These are phyloP conservation scores for Dunckerocampus dactyliophorus DNA, from an alignment of 2,113 vertebrate genomes.

Conservation along the genomic window DNA sequence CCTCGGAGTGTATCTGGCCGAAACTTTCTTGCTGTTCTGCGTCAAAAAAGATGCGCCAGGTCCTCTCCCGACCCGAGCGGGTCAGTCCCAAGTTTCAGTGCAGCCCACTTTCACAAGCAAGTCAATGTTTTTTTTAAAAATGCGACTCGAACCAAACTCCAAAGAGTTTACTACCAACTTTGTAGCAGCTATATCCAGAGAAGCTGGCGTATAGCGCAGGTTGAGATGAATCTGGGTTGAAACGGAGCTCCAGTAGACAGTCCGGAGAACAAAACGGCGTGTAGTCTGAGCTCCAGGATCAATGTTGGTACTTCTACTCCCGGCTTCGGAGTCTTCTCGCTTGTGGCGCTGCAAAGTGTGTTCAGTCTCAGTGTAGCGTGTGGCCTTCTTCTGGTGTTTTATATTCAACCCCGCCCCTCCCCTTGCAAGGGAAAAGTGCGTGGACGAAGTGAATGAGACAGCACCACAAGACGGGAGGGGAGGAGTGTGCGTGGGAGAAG, in stretches of 20 bases:
- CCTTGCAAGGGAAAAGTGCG: constrained; percentile 53
- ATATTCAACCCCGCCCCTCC: constrained; percentile 71
- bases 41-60: constrained; percentile 49
- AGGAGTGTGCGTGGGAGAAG: constrained; percentile 41
- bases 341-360: constrained; percentile 75
- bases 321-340: constrained; percentile 82
- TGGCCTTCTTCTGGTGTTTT: constrained; percentile 65
- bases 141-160: constrained; percentile 79
- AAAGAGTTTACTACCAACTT: constrained; percentile 84
- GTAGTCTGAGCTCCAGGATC: constrained; percentile 58
- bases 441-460: constrained; percentile 77
- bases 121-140: constrained; percentile 45
- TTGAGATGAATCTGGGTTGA: constrained; percentile 44
- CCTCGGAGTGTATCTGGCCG: constrained; percentile 26
- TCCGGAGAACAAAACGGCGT: constrained; percentile 34
- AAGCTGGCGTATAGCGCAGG: constrained; percentile 55
- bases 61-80: constrained; percentile 52
- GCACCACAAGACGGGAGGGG: constrained; percentile 52
- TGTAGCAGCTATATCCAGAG: constrained; percentile 64
- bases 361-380: constrained; percentile 72
- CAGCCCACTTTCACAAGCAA: constrained; percentile 77
- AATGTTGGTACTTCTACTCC: constrained; percentile 81
- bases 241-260: constrained; percentile 66
- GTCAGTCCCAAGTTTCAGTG: constrained; percentile 70
- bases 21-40: constrained; percentile 41